Evolutionary conservation across 1,140 invertebrate genomes (phyloP).

Genomic region (Aphidius ervi): DNA sequence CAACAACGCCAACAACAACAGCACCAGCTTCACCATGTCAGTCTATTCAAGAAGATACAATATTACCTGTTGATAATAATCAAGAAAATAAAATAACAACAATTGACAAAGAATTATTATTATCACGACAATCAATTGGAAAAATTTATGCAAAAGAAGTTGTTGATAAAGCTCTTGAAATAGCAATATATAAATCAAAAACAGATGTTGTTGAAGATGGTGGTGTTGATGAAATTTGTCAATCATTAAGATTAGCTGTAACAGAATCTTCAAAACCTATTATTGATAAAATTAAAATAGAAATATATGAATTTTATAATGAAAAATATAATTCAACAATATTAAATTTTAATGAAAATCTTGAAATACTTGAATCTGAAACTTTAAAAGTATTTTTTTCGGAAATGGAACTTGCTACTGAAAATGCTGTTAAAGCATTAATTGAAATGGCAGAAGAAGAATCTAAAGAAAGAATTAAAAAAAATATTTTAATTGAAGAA

Average conservation of each 20-base stretch:
- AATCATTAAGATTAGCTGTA: slow-evolving; percentile 43
- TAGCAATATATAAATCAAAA: slow-evolving; percentile 51
- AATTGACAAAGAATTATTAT: slow-evolving; percentile 21
- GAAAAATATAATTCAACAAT: slow-evolving; percentile 35
- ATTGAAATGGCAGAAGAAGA: slow-evolving; percentile 52
- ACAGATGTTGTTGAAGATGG: slow-evolving; percentile 36
- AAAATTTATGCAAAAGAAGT: slow-evolving; percentile 48
- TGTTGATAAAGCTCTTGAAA: slow-evolving; percentile 48
- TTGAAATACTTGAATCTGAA: slow-evolving; percentile 39
- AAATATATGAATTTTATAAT: slow-evolving; percentile 40
- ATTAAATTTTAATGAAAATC: slow-evolving; percentile 35
- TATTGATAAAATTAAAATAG: slow-evolving; percentile 42
- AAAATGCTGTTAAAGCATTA: slow-evolving; percentile 49
- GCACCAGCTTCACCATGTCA: too few species aligned
- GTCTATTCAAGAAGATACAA: too few species aligned
- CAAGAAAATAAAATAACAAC: neutral
- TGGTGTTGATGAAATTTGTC: slow-evolving; percentile 42
- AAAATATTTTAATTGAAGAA: neutral
- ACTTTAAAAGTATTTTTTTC: slow-evolving; percentile 42
- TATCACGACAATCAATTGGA: slow-evolving; percentile 33
- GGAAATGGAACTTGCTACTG: slow-evolving; percentile 46
- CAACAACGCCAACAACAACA: too few species aligned
- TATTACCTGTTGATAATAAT: neutral
- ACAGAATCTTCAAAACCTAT: slow-evolving; percentile 44
- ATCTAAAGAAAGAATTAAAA: slow-evolving; percentile 39